Base-by-base conservation (phyloP, 2,888 invertebrate species). In the Torymus texanus region DNA sequence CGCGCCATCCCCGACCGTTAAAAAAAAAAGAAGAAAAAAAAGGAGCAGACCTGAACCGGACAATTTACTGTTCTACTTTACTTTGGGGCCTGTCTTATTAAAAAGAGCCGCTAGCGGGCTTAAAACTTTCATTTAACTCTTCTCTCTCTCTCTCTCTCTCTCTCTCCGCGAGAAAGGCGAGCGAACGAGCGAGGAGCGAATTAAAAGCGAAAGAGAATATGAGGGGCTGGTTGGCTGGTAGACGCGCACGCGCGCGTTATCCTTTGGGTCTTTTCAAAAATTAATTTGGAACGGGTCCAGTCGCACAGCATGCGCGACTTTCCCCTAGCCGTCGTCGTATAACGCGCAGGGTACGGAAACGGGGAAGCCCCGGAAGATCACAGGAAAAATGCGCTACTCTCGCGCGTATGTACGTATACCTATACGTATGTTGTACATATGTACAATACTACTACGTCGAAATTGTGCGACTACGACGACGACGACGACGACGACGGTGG, bases 221-320 rank as follows among this genome's bases (percentile, higher is more conserved):
- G 72, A 75, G 72, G 72, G 76, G 73, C 24, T 50, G 56, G 18
- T 11, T 41, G 59, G 18, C 13, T 21, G 67, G 29, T 13, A 55
- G 29, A 4, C 24, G 59, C 59, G 13, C n/a, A 62, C 58, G 71
- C 55, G 56, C 68, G 79, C 80, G 83, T 81, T 83, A 83, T 86
- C 85, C 85, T 85, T 85, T 85, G 83, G 85, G 83, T 83, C 84
- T 83, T 84, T 84, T 84, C 81, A 84, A 87, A 88, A 89, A 89
- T 90, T 88, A 89, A 89, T 89, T 90, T 90, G 88, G 88, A 88
- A 85, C 87, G 85, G 83, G 88, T 89, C 88, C 89, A 88, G 88
- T 87, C 74, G 80, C 71, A 75, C 79, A 80, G 73, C 77, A 75
- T n/a, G 67, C 82, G 78, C 80, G 82, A 79, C 80, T 77, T 65